A percentile compares a stretch with the other conserved stretches of the same genome.
phyloP scores from a whole-genome alignment of 2,113 vertebrate genomes.

The Laticauda laticaudata region DNA sequence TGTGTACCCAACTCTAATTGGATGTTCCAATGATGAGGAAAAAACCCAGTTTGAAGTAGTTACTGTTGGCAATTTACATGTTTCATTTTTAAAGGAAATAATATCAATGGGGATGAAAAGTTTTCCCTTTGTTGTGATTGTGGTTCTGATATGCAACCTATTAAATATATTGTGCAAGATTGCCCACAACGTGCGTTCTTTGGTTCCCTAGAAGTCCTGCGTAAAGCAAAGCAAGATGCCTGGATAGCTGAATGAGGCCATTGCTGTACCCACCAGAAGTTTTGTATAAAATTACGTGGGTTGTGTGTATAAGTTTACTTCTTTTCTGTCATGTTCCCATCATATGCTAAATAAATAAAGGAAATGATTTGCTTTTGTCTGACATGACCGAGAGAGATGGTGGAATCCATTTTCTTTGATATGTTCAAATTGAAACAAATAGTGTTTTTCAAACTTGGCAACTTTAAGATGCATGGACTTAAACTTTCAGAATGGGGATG shows the following conservation, averaged over 20 bases:
- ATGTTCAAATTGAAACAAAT: neutral
- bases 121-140: neutral
- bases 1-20: neutral
- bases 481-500: neutral
- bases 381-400: neutral
- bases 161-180: neutral
- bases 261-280: too few species aligned
- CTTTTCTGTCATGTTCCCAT: too few species aligned
- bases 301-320: too few species aligned
- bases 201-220: neutral
- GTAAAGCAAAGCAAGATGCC: too few species aligned
- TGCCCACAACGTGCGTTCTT: accelerated
- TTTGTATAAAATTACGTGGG: too few species aligned
- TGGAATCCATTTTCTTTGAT: neutral
- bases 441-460: neutral
- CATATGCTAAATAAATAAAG: too few species aligned
- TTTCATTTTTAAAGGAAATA: neutral
- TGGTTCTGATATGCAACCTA: neutral
- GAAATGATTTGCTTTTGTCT: neutral
- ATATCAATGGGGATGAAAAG: neutral
- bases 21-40: neutral
- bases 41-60: neutral
- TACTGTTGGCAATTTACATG: neutral
- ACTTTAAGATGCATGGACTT: neutral
- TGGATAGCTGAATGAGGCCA: too few species aligned